Percentiles rank a stretch among this genome's conserved stretches.
These are phyloP conservation scores for Drosophila meridionalis DNA, from an alignment of 2,888 invertebrate species.

Conservation along the genomic window DNA sequence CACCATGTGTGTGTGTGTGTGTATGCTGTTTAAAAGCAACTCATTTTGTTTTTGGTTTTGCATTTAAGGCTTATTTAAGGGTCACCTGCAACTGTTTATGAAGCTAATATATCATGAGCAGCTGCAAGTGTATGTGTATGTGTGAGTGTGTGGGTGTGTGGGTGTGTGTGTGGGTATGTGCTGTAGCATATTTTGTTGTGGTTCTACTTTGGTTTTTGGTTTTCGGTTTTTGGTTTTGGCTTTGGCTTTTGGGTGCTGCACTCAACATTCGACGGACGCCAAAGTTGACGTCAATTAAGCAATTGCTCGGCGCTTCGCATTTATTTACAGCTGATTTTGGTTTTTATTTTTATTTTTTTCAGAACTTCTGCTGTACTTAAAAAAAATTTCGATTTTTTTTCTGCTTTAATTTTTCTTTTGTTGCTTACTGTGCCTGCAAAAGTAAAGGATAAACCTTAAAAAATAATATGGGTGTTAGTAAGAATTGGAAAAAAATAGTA, in stretches of 20 bases:
- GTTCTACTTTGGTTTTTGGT: constrained; percentile 25
- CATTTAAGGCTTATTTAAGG: constrained; percentile 42
- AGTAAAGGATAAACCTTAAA: constrained; percentile 86
- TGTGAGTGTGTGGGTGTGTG: constrained; percentile 48
- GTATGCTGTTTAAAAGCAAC: constrained; percentile 42
- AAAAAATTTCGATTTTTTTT: constrained; percentile 31
- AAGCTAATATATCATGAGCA: constrained; percentile 50
- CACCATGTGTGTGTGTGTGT: constrained; percentile 32
- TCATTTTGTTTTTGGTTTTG: constrained; percentile 28
- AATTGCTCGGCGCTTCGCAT: constrained; percentile 71
- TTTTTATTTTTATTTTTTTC: constrained; percentile 60
- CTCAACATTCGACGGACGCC: constrained; percentile 62
- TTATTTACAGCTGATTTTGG: constrained; percentile 77
- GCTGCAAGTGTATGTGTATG: constrained; percentile 45
- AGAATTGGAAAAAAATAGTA: constrained; percentile 85
- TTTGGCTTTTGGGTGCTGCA: constrained; percentile 52
- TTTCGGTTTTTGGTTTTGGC: constrained; percentile 19
- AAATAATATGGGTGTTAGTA: constrained; percentile 86
- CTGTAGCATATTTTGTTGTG: constrained; percentile 44
- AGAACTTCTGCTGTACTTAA: constrained; percentile 72
- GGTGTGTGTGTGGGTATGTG: constrained; percentile 54
- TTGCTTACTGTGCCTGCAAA: constrained; percentile 85
- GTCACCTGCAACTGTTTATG: constrained; percentile 51
- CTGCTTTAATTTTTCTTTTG: constrained; percentile 48
- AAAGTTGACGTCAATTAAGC: constrained; percentile 61